Percentiles rank a stretch among this genome's conserved stretches.
phyloP scores from a whole-genome alignment of 1,140 invertebrate species.

The Phymastichus coffea region DNA sequence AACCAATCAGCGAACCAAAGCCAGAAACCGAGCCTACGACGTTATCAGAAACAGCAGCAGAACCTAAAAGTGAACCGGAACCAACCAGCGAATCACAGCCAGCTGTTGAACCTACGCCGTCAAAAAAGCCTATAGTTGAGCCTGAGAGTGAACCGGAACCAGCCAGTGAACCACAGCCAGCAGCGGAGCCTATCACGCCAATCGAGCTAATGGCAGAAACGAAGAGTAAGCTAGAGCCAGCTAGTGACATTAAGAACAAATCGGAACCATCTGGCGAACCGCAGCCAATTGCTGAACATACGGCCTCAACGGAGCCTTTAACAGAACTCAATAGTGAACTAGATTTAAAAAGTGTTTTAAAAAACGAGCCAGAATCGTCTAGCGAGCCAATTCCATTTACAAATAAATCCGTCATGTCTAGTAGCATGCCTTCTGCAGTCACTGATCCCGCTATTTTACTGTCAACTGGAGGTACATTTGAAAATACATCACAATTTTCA shows the following conservation, averaged over 20 bases:
- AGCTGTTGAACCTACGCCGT: conserved; percentile 30
- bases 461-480: too few relatives aligned
- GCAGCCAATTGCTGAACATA: conserved; percentile 41
- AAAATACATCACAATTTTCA: too few relatives aligned
- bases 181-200: conserved; percentile 24
- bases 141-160: conserved; percentile 27
- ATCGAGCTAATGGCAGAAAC: conserved; percentile 16
- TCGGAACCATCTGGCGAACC: conserved; percentile 34
- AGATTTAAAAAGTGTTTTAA: conserved; percentile 30
- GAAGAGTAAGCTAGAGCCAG: conserved; percentile 31
- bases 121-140: conserved; percentile 28
- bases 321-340: conserved; percentile 29
- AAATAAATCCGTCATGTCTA: too few relatives aligned
- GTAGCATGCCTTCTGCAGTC: too few relatives aligned
- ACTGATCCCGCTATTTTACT: too few relatives aligned
- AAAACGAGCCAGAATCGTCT: conserved; percentile 36
- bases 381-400: conserved; percentile 23
- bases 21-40: conserved; percentile 39
- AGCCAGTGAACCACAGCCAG: conserved; percentile 7
- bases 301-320: conserved; percentile 33
- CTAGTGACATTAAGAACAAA: conserved; percentile 30
- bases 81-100: conserved; percentile 34
- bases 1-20: conserved; percentile 38
- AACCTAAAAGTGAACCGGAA: conserved; percentile 29
- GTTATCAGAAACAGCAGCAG: conserved; percentile 30